Base-by-base conservation (phyloP, 2,888 invertebrate genomes). In the Drosophila barbarae region DNA sequence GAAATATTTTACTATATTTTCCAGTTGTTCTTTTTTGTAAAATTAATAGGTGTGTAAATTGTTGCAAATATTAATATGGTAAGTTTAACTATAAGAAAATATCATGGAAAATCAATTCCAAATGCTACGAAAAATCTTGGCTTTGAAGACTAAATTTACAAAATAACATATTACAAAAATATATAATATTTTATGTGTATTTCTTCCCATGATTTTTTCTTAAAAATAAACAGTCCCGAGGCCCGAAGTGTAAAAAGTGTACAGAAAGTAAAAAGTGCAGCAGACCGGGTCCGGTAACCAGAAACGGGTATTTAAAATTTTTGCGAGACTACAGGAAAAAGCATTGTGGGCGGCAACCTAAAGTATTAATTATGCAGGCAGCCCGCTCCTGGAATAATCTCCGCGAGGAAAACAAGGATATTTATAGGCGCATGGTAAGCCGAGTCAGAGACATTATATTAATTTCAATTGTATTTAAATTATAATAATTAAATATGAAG, bases 351-450 rank as follows among this genome's bases (percentile, higher is more conserved):
- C 5, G 23, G 1, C 8, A 4, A 23, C 13, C 23, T 0, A 7
- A 4, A 2, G 41, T n/a, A 1, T 2, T n/a, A 0, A 7, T 42
- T 4, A 26, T 5, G 2, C n/a, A 1, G 9, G 41, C n/a, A 5
- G 41, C 9, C 3, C 9, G 41, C 5, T n/a, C 41, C 9, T 42
- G 41, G 41, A 42, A 41, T 1, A 4, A n/a, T 1, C 23, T 41
- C 0, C 4, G 4, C 2, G 41, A 41, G 1, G 0, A 0, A 0
- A 26, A 26, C 2, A 42, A 26, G 3, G 2, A 42, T 5, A 5
- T n/a, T 1, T 42, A 42, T 5, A 23, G n/a, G n/a, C 23, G 9
- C n/a, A 42, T n/a, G 23, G 41, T 42, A 26, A 23, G 39, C 12
- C 5, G 7, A 12, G 10, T 18, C 12, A 5, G 32, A 5, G 10